A percentile compares a stretch with the other conserved stretches of the same genome.
Conservation (phyloP, 2,113 vertebrate species). For the Pagrus major region DNA sequence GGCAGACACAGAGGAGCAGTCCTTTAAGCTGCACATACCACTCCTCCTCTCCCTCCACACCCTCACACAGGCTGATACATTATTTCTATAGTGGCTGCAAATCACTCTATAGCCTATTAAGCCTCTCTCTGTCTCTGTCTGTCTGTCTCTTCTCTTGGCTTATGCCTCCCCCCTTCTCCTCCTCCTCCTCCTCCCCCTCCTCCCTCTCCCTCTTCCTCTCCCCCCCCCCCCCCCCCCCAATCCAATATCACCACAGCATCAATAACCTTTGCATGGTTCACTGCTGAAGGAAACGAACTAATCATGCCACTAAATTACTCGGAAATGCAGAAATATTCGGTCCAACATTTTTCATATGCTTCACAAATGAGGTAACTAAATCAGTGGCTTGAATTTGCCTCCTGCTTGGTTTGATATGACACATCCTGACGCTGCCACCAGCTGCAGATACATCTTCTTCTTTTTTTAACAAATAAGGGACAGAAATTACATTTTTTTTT, state of each 20-base stretch:
- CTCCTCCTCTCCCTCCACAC: conserved; percentile 42
- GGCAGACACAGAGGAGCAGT: conserved; percentile 51
- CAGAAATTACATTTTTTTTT: neutral
- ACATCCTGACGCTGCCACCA: conserved; percentile 28
- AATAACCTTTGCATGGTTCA: conserved; percentile 63
- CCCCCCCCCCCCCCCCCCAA: neutral
- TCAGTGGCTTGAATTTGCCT: conserved; percentile 24
- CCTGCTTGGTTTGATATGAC: conserved; percentile 4
- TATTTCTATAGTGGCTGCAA: conserved; percentile 61
- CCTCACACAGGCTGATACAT: conserved; percentile 50
- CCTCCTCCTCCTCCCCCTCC: too few relatives aligned
- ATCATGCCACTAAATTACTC: conserved; percentile 32
- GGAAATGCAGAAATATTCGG: conserved; percentile 29
- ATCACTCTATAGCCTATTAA: conserved; percentile 61
- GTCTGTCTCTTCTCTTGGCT: conserved; percentile 50
- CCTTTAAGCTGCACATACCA: conserved; percentile 34
- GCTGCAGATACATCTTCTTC: neutral
- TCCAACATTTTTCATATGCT: conserved; percentile 16
- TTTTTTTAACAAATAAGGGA: neutral
- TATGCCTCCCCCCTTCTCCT: neutral
- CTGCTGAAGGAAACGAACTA: conserved; percentile 45
- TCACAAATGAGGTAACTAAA: conserved; percentile 12
- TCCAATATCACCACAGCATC: conserved; percentile 62
- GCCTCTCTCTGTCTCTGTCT: conserved; percentile 48
- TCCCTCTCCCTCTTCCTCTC: neutral